phyloP scores from a whole-genome alignment of 2,888 invertebrate species.

The Anthoptus insignis region DNA sequence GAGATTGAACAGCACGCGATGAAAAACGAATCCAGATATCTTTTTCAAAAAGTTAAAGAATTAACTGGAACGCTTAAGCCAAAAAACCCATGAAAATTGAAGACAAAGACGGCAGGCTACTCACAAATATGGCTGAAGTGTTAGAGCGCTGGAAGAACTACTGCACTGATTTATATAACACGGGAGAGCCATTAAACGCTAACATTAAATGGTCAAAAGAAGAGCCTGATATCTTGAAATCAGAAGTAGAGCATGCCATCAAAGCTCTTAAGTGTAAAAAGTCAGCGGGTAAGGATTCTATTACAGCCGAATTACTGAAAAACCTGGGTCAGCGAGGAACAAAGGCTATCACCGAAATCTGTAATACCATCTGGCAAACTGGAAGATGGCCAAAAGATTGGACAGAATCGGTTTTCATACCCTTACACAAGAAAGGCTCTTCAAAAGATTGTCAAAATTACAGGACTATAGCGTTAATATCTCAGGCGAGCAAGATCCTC shows the following conservation, averaged over 20 bases:
- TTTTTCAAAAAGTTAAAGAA: slow-evolving; percentile 14
- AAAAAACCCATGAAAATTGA: slow-evolving; percentile 16
- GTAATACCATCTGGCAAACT: slow-evolving; percentile 20
- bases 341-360: not conserved
- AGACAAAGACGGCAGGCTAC: not conserved
- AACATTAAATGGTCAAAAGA: not conserved
- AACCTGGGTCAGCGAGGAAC: not conserved
- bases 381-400: slow-evolving; percentile 32
- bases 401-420: slow-evolving; percentile 30
- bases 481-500: slow-evolving; percentile 33
- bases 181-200: not conserved
- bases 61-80: not conserved
- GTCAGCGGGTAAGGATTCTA: slow-evolving; percentile 21
- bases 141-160: slow-evolving; percentile 6
- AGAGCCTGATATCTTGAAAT: slow-evolving; percentile 12
- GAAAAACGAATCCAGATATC: slow-evolving; percentile 2
- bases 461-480: slow-evolving; percentile 18
- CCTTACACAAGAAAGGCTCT: slow-evolving; percentile 33
- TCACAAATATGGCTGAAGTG: not conserved
- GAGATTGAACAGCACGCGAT: not conserved
- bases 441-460: slow-evolving; percentile 17
- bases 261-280: slow-evolving; percentile 12
- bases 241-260: slow-evolving; percentile 11
- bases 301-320: slow-evolving; percentile 20
- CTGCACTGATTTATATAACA: slow-evolving; percentile 8